Percentiles rank a stretch among this genome's conserved stretches.
These are phyloP conservation scores for Okamejei kenojei DNA, from an alignment of 2,797 vertebrate species.

Conservation along the genomic window DNA sequence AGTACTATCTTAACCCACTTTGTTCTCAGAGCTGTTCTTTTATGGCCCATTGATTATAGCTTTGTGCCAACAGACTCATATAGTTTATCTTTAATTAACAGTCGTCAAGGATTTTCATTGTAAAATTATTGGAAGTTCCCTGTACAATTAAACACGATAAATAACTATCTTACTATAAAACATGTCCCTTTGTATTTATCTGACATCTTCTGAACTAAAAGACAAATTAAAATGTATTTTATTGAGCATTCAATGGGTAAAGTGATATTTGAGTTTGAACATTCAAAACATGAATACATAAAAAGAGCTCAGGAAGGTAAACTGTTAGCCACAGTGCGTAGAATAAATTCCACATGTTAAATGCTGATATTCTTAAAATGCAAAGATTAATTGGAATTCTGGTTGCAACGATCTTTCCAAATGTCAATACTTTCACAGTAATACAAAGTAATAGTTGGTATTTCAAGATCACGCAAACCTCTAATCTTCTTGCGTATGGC, in stretches of 20 bases:
- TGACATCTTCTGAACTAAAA: neutral
- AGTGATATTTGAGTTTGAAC: conserved; percentile 9
- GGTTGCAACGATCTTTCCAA: neutral
- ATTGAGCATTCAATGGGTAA: neutral
- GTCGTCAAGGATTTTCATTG: neutral
- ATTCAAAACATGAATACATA: neutral
- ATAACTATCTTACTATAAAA: neutral
- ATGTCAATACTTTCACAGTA: neutral
- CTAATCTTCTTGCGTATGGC: too few relatives aligned
- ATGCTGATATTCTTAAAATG: too few relatives aligned
- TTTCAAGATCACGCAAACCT: neutral
- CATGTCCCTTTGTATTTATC: neutral
- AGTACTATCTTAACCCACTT: neutral
- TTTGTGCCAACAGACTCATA: neutral
- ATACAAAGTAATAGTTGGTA: too few relatives aligned
- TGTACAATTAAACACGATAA: neutral
- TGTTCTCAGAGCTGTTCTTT: neutral
- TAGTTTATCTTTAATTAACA: neutral
- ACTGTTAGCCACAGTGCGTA: neutral
- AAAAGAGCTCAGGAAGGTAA: neutral
- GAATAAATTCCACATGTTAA: neutral
- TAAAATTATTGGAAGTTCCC: neutral
- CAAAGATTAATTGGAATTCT: neutral
- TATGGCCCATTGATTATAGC: neutral
- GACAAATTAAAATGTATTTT: neutral